Evolutionary conservation across 2,797 vertebrate species (phyloP), one percentile per base, ranked within the genome.

Genomic region (Vespertilio murinus): DNA sequence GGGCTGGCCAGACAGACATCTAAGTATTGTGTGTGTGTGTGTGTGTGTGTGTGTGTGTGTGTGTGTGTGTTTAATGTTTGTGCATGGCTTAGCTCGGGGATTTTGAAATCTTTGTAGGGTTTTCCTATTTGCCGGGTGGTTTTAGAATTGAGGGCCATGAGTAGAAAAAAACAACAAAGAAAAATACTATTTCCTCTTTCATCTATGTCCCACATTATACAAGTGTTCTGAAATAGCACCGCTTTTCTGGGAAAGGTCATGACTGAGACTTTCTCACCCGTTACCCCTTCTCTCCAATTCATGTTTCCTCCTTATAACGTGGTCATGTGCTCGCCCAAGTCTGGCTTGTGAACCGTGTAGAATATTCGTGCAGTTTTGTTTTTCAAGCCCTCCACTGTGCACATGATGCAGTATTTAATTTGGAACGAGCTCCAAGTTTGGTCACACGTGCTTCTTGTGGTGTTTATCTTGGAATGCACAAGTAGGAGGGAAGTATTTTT

Each of bases 391-490:
- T 88, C 87, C 92, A 92, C 97, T 96, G 95, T 97, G 96, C 97
- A 96, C 97, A 96, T 98, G 97, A 97, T 97, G 96, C 94, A 93
- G 96, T 98, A 96, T 98, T 98, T 98, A 97, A 97, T 97, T 98
- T 98, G 98, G 98, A 98, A 97, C 73, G 14, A 65, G 89, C 96
- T 95, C 97, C 95, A 92, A 96, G 93, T 97, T 97, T 88, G 97
- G 97, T 98, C 96, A 95, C 97, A 97, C 89, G 93, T 97, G 95
- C 96, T 97, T 97, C 97, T 97, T 96, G 96, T 97, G 75, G 14
- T 98, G 95, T 98, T 98, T 98, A 97, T 97, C 97, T 98, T 98
- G 98, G 98, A 98, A 96, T 96, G 61, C 92, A 9, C 94, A 95
- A 97, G 96, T 97, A 96, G 97, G 96, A 98, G 98, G 95, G 94